A percentile compares a stretch with the other conserved stretches of the same genome.
phyloP scores from a whole-genome alignment of 2,113 vertebrate genomes.

The Acanthochromis polyacanthus region DNA sequence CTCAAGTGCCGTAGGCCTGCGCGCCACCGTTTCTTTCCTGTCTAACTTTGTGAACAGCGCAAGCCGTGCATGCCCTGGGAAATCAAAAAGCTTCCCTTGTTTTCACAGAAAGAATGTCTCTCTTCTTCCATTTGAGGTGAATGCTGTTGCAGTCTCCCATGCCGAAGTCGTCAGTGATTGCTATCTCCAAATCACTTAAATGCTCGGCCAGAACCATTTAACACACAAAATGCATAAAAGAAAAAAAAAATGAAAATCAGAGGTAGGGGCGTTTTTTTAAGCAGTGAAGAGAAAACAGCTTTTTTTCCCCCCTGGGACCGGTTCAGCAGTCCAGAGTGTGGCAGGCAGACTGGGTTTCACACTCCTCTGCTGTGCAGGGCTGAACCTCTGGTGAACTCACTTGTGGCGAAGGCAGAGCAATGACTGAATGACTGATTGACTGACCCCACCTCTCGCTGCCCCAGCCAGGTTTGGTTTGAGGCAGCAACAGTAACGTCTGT shows the following conservation, averaged over 20 bases:
- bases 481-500: not conserved
- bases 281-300: conserved; percentile 45
- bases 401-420: conserved; percentile 43
- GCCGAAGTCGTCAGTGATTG: conserved; percentile 52
- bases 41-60: conserved; percentile 49
- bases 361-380: conserved; percentile 55
- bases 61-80: conserved; percentile 34
- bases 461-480: conserved; percentile 25
- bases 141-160: conserved; percentile 31
- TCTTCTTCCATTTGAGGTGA: conserved; percentile 50
- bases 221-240: conserved; percentile 13
- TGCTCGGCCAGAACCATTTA: conserved; percentile 49
- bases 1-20: conserved; percentile 51
- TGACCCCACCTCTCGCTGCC: conserved; percentile 56
- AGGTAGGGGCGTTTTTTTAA: conserved; percentile 19
- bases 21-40: conserved; percentile 45
- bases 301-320: conserved; percentile 43
- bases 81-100: conserved; percentile 49
- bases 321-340: conserved; percentile 56
- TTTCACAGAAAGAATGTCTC: conserved; percentile 55
- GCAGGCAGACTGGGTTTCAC: conserved; percentile 72
- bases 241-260: conserved; percentile 13
- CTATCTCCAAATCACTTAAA: conserved; percentile 59
- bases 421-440: conserved; percentile 64
- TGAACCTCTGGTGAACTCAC: conserved; percentile 76